phyloP scores from a whole-genome alignment of 2,113 vertebrate genomes.

The Aix galericulata region DNA sequence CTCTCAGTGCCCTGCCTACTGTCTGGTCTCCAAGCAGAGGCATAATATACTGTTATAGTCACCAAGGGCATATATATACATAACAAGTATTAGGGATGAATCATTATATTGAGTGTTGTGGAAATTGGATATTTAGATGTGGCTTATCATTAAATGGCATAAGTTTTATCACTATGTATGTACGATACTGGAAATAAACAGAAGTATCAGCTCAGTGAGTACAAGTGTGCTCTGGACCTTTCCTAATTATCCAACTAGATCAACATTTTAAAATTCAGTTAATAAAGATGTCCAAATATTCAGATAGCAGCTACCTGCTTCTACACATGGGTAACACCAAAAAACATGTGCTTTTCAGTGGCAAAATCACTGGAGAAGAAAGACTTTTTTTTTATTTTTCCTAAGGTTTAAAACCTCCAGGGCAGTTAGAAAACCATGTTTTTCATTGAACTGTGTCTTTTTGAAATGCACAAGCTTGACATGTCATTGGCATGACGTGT shows the following conservation, averaged over 20 bases:
- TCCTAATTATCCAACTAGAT: slow-evolving; percentile 39
- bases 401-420: slow-evolving; percentile 75
- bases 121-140: background rate
- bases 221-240: background rate
- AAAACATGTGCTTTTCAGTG: slow-evolving; percentile 51
- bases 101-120: background rate
- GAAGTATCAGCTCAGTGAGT: background rate
- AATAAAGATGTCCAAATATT: slow-evolving; percentile 61
- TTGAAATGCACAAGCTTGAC: slow-evolving; percentile 77
- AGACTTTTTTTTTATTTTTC: slow-evolving; percentile 65
- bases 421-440: slow-evolving; percentile 79
- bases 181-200: background rate
- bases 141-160: background rate
- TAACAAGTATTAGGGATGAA: background rate
- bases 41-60: background rate
- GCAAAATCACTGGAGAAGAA: slow-evolving; percentile 66
- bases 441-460: slow-evolving; percentile 80
- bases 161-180: background rate
- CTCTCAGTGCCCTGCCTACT: background rate
- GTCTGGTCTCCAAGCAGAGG: background rate
- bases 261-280: slow-evolving; percentile 8
- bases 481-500: slow-evolving; percentile 79
- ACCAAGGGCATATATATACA: background rate
- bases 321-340: slow-evolving; percentile 23
- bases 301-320: slow-evolving; percentile 35